Evolutionary conservation across 2,797 vertebrate species (phyloP).

Genomic region (Adelosebastes latens): DNA sequence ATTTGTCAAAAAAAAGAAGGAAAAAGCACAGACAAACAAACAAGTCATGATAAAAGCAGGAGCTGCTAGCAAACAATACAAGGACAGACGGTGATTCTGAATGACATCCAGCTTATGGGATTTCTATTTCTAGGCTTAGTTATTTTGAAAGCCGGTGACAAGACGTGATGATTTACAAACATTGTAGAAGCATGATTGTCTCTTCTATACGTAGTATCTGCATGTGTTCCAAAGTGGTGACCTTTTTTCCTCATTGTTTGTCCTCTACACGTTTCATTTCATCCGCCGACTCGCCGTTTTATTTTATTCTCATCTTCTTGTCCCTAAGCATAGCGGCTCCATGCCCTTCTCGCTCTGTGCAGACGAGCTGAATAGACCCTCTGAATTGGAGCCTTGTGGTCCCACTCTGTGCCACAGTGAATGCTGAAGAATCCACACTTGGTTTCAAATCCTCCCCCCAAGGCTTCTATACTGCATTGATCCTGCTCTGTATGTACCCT

Average conservation of each 20-base stretch:
- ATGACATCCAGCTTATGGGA: slow-evolving; percentile 49
- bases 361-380: slow-evolving; percentile 30
- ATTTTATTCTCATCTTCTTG: slow-evolving; percentile 5
- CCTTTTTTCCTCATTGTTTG: slow-evolving; percentile 20
- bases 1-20: slow-evolving; percentile 25
- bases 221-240: slow-evolving; percentile 18
- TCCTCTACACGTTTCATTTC: slow-evolving; percentile 23
- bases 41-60: slow-evolving; percentile 46
- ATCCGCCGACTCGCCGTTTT: slow-evolving; percentile 4
- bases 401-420: slow-evolving; percentile 36
- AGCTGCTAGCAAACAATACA: slow-evolving; percentile 31
- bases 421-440: slow-evolving; percentile 41
- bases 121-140: slow-evolving; percentile 53
- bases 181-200: not conserved
- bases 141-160: slow-evolving; percentile 51
- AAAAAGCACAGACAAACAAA: slow-evolving; percentile 34
- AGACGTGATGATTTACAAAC: slow-evolving; percentile 30
- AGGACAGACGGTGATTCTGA: slow-evolving; percentile 40
- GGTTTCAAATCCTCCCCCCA: slow-evolving; percentile 53
- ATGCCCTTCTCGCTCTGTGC: slow-evolving; percentile 6
- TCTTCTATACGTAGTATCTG: slow-evolving; percentile 17
- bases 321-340: not conserved
- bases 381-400: slow-evolving; percentile 38
- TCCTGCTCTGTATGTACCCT: slow-evolving; percentile 50
- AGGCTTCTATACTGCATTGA: slow-evolving; percentile 49